phyloP scores from a whole-genome alignment of 2,888 invertebrate species.

The Noctua janthina region DNA sequence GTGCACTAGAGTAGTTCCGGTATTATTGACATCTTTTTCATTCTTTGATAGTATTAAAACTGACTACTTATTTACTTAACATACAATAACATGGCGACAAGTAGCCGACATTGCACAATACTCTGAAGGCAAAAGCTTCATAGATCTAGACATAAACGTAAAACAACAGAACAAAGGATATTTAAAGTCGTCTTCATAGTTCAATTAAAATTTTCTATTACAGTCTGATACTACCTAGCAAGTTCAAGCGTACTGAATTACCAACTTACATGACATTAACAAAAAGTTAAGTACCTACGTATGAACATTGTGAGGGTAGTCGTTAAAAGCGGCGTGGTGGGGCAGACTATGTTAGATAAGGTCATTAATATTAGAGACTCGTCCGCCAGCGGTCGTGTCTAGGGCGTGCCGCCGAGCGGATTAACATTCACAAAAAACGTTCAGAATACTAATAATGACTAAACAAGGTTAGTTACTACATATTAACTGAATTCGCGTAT shows the following conservation, averaged over 20 bases:
- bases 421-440: conserved; percentile 58
- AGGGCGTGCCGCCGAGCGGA: conserved; percentile 50
- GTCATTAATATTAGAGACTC: conserved; percentile 62
- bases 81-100: neutral
- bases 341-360: conserved; percentile 30
- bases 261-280: conserved; percentile 9
- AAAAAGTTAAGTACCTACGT: conserved; percentile 36
- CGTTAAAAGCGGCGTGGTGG: conserved; percentile 22
- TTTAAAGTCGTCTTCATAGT: neutral
- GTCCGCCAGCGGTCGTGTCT: conserved; percentile 59
- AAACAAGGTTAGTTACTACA: conserved; percentile 32
- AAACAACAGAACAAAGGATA: neutral
- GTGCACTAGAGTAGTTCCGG: neutral
- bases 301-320: conserved; percentile 44
- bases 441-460: conserved; percentile 57
- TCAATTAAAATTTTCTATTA: neutral
- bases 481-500: neutral
- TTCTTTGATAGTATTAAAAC: neutral
- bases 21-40: neutral
- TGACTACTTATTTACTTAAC: neutral
- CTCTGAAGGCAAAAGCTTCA: neutral
- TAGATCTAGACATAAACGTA: neutral
- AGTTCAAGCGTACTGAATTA: conserved; percentile 24
- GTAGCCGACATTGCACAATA: neutral
- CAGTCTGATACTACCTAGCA: neutral